Conservation (phyloP, 2,888 invertebrate species). For the Drosophila greeni region DNA sequence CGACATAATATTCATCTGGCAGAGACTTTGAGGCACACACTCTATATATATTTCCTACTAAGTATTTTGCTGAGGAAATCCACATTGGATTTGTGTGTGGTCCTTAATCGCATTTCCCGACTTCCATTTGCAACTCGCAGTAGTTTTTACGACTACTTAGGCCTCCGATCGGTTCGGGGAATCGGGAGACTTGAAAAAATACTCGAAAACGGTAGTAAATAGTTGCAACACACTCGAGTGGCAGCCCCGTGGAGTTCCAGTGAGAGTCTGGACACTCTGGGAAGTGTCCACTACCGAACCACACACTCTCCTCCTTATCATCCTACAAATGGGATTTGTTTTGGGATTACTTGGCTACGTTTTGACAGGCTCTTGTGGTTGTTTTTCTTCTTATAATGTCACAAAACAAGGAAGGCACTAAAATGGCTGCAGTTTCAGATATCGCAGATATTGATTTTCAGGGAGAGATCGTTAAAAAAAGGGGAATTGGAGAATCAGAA, state of each 20-base stretch:
- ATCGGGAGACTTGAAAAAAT: conserved; percentile 45
- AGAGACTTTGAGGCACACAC: conserved; percentile 39
- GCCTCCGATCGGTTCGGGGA: conserved; percentile 51
- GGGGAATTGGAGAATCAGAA: no score
- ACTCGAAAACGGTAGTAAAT: conserved; percentile 61
- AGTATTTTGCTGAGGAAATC: conserved; percentile 33
- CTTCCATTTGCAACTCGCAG: conserved; percentile 49
- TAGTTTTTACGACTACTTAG: conserved; percentile 54
- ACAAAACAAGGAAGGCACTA: conserved; percentile 24
- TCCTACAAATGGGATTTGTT: conserved; percentile 12
- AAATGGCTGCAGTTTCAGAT: conserved; percentile 23
- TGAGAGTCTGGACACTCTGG: no score
- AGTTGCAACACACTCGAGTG: conserved; percentile 55
- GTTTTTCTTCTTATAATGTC: conserved; percentile 4
- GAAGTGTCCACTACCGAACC: conserved; percentile 36
- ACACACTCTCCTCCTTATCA: conserved; percentile 35
- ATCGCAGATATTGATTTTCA: conserved; percentile 21
- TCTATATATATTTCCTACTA: conserved; percentile 8
- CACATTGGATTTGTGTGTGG: conserved; percentile 53
- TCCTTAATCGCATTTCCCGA: conserved; percentile 42
- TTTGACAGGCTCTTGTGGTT: conserved; percentile 53
- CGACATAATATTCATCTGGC: conserved; percentile 37
- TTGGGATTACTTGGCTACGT: conserved; percentile 61
- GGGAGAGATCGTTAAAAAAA: conserved; percentile 14
- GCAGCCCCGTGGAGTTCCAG: conserved; percentile 57